Evolutionary conservation across 2,888 invertebrate genomes (phyloP), one percentile per base, ranked within the genome.

Genomic region (Julus scanicus): DNA sequence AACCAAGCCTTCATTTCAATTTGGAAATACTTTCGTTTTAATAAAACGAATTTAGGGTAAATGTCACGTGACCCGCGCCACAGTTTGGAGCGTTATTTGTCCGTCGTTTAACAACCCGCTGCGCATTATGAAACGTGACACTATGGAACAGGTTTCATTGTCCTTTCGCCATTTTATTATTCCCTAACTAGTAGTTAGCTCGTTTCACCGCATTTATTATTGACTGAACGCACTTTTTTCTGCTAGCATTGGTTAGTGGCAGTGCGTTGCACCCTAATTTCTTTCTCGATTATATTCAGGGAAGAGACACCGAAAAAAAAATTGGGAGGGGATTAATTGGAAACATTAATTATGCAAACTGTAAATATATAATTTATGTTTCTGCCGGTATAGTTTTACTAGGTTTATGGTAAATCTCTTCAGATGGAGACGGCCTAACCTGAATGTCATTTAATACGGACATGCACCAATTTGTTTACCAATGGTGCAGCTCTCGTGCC

Each of bases 101-200:
- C 53, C 53, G 53, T 53, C 15, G 53, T 53, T 53, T 53, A 53
- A 53, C 53, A 17, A 2, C 53, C 17, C 4, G 17, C 53, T 53
- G 53, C 15, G 53, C 53, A 11, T 53, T 53, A 53, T 53, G 15
- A 53, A 53, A 53, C 53, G 53, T 53, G 37, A 29, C 80, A n/a
- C n/a, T 29, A 11, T 11, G 11, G 37, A 37, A 80, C 37, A 11
- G 29, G 80, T 37, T 39, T 80, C 80, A 5, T 37, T 80, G 80
- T 80, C 80, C 80, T 37, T 80, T 80, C 37, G 13, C 11, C 13
- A 2, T 15, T 80, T 39, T 80, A 80, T 37, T 80, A 80, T 80
- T 80, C 80, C 80, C 80, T 80, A 80, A 80, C 80, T 80, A 80
- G 80, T 80, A 80, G 80, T 80, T 80, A 80, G 80, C 37, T 80